Evolutionary conservation across 2,113 vertebrate genomes (phyloP), one percentile per base, ranked within the genome.

Genomic region (Emydura subglobosa): DNA sequence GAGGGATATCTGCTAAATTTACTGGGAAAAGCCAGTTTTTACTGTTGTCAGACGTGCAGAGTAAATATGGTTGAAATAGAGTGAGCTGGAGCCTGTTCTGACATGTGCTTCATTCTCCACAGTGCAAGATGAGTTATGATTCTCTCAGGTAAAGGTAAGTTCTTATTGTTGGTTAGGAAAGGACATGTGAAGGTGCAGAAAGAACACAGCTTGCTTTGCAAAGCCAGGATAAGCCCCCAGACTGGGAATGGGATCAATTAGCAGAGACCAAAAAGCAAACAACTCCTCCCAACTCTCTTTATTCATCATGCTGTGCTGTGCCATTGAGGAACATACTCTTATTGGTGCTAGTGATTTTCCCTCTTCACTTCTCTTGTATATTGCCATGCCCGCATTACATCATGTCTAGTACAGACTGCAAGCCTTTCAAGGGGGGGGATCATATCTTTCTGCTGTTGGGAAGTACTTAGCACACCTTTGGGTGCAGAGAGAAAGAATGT

Each of bases 61-160:
- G 68, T n/a, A 86, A 81, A 31, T 85, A 79, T 16, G 65, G 29
- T 12, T 81, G 42, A 90, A n/a, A 90, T 31, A 22, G 1, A 81
- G 10, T 81, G 79, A 93, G 44, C 17, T 94, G 49, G 88, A 25
- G 29, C 50, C 55, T 91, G 50, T 47, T 61, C 61, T 86, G 21
- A 59, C 57, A 59, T 59, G 57, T 12, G 4, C n/a, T 72, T 72
- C 65, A 74, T 74, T 74, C 34, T 42, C 39, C 39, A 44, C 39
- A 44, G 12, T 25, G n/a, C 39, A 42, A 25, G 68, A 22, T 39
- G n/a, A 39, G 42, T 44, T 42, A n/a, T n/a, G 39, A 6, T 76
- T 76, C 22, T 25, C 4, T 3, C 55, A 53, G 51, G 14, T 17
- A 53, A 47, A 80, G 10, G n/a, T 83, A 54, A 42, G 79, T 89